Evolutionary conservation across 1,140 invertebrate genomes (phyloP).

Genomic region (Telenomus remus): DNA sequence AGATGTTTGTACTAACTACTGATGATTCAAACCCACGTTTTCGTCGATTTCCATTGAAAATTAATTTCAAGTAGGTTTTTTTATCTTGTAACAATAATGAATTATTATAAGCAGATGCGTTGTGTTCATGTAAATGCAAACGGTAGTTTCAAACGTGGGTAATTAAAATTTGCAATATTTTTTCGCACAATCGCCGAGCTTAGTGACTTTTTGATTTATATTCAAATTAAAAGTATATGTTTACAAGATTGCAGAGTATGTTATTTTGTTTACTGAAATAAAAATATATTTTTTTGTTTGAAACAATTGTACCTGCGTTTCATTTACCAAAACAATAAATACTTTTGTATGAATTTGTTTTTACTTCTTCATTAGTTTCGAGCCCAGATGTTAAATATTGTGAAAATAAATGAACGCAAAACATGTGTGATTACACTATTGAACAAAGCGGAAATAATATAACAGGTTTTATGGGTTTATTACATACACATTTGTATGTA

Average conservation of each 20-base stretch:
- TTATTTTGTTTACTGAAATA: too few relatives aligned
- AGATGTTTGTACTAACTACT: conserved; percentile 5
- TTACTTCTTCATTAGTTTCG: conserved; percentile 13
- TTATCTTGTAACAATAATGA: conserved; percentile 36
- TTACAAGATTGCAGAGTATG: not conserved
- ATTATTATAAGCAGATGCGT: conserved; percentile 44
- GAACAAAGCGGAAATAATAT: conserved; percentile 29
- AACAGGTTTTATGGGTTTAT: conserved; percentile 29
- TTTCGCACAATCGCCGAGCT: conserved; percentile 11
- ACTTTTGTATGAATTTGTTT: too few relatives aligned
- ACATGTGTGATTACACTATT: not conserved
- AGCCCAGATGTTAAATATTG: conserved; percentile 24
- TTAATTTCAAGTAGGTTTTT: not conserved
- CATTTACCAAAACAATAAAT: too few relatives aligned
- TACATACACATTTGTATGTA: conserved; percentile 23
- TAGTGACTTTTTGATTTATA: conserved; percentile 28
- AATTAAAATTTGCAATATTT: conserved; percentile 16
- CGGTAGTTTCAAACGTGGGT: conserved; percentile 6
- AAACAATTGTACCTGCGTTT: too few relatives aligned
- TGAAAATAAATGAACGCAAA: conserved; percentile 16
- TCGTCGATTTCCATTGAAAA: not conserved
- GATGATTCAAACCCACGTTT: conserved; percentile 11
- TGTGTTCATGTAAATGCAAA: conserved; percentile 35
- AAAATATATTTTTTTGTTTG: not conserved
- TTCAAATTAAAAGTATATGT: conserved; percentile 28